Conservation (phyloP, 2,888 invertebrate genomes). For the Caenorhabditis panamensis region DNA sequence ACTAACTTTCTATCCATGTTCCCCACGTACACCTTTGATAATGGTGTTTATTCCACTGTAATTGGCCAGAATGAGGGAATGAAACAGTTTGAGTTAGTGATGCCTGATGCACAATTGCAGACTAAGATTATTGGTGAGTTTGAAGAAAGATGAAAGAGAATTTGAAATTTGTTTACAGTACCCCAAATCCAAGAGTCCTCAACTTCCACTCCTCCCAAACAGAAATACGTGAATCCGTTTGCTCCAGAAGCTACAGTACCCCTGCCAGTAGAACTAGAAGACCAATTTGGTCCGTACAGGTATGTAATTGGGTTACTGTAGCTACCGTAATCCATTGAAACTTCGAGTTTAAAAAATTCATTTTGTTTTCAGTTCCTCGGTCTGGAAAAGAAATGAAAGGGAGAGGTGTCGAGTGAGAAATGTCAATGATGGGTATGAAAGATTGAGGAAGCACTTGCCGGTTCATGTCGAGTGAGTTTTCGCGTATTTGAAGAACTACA, state of each 20-base stretch:
- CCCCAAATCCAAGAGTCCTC: not conserved
- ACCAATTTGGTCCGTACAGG: constrained; percentile 69
- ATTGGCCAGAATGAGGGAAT: constrained; percentile 1
- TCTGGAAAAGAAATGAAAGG: constrained; percentile 82
- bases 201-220: constrained; percentile 18
- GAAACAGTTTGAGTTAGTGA: not conserved
- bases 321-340: not conserved
- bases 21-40: constrained; percentile 49
- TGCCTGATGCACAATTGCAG: not conserved
- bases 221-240: constrained; percentile 77
- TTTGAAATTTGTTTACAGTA: constrained; percentile 2
- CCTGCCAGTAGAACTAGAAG: constrained; percentile 79
- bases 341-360: too few species aligned
- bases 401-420: constrained; percentile 82
- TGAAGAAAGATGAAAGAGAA: not conserved
- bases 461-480: constrained; percentile 80
- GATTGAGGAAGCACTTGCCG: constrained; percentile 81
- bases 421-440: constrained; percentile 82
- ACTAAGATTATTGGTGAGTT: not conserved
- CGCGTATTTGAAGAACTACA: not conserved
- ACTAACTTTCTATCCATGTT: constrained; percentile 37
- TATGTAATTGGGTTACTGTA: not conserved
- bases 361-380: constrained; percentile 73
- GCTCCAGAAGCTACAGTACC: constrained; percentile 81
- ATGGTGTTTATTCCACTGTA: constrained; percentile 41